Evolutionary conservation across 2,888 invertebrate genomes (phyloP).

Genomic region (Dryocosmus kuriphilus): DNA sequence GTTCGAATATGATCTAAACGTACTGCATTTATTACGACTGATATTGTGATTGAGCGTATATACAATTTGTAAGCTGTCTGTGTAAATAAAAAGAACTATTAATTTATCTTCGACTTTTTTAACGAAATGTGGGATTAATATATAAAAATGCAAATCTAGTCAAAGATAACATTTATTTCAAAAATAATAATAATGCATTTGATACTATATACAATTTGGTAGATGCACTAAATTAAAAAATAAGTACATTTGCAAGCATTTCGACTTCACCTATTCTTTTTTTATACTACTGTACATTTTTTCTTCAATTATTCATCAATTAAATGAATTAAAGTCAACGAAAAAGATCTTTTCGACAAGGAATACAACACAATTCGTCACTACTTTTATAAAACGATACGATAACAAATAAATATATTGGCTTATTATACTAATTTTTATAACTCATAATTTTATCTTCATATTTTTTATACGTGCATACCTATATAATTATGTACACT

Average conservation of each 20-base stretch:
- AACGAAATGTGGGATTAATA: neutral
- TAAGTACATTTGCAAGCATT: constrained; percentile 7
- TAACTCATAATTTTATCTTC: neutral
- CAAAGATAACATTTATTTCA: constrained; percentile 19
- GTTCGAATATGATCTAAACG: neutral
- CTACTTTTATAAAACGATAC: constrained; percentile 11
- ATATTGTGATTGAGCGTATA: constrained; percentile 24
- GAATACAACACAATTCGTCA: neutral
- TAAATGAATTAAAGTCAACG: neutral
- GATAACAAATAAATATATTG: constrained; percentile 26
- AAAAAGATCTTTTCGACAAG: neutral
- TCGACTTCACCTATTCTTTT: neutral
- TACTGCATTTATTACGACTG: constrained; percentile 12
- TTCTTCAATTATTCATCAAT: neutral
- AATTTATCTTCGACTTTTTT: neutral
- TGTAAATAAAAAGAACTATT: constrained; percentile 22
- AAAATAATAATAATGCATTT: constrained; percentile 26
- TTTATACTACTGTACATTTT: neutral
- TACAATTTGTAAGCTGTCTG: neutral
- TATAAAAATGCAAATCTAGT: neutral
- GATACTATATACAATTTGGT: constrained; percentile 32
- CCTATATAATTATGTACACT: constrained; percentile 29
- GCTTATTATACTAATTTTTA: neutral
- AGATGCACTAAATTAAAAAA: constrained; percentile 23
- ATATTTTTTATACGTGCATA: neutral